phyloP scores from a whole-genome alignment of 2,888 invertebrate genomes.

The Thera obeliscata region DNA sequence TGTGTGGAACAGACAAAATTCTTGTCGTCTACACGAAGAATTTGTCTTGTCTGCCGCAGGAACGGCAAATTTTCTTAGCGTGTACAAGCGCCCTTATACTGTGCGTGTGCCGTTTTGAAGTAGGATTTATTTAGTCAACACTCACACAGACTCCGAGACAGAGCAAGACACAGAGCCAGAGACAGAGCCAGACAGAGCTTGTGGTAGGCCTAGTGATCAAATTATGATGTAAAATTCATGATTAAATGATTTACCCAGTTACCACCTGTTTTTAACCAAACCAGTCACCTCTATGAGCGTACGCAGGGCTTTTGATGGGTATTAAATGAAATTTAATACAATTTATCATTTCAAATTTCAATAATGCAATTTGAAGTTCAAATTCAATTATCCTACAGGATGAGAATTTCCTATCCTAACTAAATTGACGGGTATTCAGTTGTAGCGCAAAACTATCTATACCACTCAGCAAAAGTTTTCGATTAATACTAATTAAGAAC shows the following conservation, averaged over 20 bases:
- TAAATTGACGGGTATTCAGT: slow-evolving; percentile 6
- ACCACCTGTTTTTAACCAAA: slow-evolving; percentile 14
- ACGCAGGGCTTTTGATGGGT: background rate
- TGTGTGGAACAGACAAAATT: no score
- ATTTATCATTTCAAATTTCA: background rate
- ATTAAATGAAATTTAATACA: background rate
- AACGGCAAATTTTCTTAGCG: no score
- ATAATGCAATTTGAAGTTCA: background rate
- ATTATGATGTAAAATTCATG: slow-evolving; percentile 49
- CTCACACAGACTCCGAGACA: no score
- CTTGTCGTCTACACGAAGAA: no score
- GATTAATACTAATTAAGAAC: slow-evolving; percentile 83
- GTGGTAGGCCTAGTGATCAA: slow-evolving; percentile 61
- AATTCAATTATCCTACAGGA: background rate
- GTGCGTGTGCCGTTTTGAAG: no score
- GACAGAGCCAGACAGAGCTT: no score
- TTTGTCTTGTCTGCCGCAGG: no score
- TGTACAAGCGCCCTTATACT: no score
- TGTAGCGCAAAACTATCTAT: slow-evolving; percentile 37
- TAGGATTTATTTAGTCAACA: no score
- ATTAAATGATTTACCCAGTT: slow-evolving; percentile 11
- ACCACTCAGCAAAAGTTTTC: slow-evolving; percentile 63
- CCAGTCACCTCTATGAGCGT: background rate
- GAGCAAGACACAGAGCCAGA: no score
- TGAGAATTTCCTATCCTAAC: background rate